These are phyloP conservation scores for Halcyon badia DNA, from an alignment of 2,797 vertebrate species.

Conservation along the genomic window DNA sequence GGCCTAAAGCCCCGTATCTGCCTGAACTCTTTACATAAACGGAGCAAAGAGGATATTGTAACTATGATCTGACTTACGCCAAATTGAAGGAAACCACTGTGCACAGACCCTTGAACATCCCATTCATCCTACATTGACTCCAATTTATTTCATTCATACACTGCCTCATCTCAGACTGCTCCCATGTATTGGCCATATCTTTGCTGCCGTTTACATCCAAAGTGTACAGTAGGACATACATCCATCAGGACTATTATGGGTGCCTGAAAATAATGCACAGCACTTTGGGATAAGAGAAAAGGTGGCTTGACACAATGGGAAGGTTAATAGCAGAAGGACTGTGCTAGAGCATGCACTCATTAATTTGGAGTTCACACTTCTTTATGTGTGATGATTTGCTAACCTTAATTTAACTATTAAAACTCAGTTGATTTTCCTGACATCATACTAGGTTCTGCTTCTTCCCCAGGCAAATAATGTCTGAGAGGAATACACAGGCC, in stretches of 20 bases:
- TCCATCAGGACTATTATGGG: background rate
- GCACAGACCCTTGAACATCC: background rate
- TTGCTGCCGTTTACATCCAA: background rate
- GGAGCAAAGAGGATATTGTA: background rate
- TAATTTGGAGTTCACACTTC: background rate
- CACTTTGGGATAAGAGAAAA: background rate
- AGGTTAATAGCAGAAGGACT: background rate
- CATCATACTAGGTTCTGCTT: background rate
- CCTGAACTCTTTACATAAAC: background rate
- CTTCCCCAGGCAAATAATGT: background rate
- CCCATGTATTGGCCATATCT: background rate
- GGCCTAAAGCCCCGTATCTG: background rate
- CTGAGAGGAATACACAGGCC: background rate
- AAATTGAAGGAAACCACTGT: background rate
- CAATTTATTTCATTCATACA: background rate
- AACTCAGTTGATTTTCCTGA: constrained; percentile 10
- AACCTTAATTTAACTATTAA: background rate
- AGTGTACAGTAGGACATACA: background rate
- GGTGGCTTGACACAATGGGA: background rate
- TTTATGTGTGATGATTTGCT: constrained; percentile 10
- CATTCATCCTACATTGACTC: background rate
- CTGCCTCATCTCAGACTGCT: background rate
- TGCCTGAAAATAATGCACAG: background rate
- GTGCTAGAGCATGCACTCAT: background rate
- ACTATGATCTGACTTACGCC: background rate